Base-by-base conservation (phyloP, 2,888 invertebrate species). In the Sceliomorpha sp. region DNA sequence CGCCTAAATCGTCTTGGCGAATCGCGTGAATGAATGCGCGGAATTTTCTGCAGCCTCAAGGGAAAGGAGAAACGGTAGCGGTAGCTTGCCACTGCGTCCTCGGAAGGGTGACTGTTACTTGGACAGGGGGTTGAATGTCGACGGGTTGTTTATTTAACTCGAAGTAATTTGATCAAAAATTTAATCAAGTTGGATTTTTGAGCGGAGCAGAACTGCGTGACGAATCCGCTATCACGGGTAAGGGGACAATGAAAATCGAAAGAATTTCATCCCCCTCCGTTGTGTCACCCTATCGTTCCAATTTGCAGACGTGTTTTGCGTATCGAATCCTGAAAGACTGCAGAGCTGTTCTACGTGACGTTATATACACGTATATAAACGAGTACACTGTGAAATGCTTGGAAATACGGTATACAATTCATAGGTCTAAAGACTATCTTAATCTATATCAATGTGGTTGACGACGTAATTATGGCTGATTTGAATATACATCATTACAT, bases 91-190 rank as follows among this genome's bases (percentile, higher is more conserved):
- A 12, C 42, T 51, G 26, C 17, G 42, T 44, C 37, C 55, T 7
- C 37, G 55, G 32, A 39, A 51, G 71, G 68, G 53, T 62, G 72
- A 48, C 42, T 58, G 58, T 64, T 71, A 62, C 68, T 66, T 59
- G 42, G 45, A 66, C 59, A 42, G 55, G 62, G 40, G n/a, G n/a
- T n/a, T 47, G 45, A 17, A 63, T 60, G 62, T 62, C 58, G 64
- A 70, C 70, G 69, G 80, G 77, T 81, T 86, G 87, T 85, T 88
- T 87, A 86, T 88, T 87, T 86, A 85, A 84, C 81, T 83, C 78
- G 82, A 85, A 85, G 87, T 87, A 87, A 88, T 88, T 87, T 84
- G 87, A 88, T 86, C 82, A 84, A 88, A 88, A 88, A 88, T 88
- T 87, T 88, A 88, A 88, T 88, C 87, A 88, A 87, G 83, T 82